phyloP scores from a whole-genome alignment of 2,113 vertebrate species.

The Gambusia holbrooki region DNA sequence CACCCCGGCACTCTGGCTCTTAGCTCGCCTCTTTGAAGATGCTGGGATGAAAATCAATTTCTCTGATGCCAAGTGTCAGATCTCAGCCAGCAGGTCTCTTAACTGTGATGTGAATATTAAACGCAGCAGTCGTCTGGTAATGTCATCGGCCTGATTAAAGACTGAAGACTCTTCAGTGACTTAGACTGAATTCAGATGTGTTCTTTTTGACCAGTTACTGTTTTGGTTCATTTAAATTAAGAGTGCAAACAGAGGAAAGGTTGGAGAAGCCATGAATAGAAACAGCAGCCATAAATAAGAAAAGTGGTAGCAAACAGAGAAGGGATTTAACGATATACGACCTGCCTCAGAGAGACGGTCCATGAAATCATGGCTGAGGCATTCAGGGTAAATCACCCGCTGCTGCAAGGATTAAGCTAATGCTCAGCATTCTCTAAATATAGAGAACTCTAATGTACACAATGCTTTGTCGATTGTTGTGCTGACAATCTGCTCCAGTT shows the following conservation, averaged over 20 bases:
- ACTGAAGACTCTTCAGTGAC: background rate
- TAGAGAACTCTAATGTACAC: conserved; percentile 62
- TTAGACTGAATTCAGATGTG: background rate
- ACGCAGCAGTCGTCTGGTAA: background rate
- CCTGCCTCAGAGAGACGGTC: background rate
- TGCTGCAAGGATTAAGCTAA: conserved; percentile 55
- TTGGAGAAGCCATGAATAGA: conserved; percentile 19
- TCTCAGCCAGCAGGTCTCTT: conserved; percentile 23
- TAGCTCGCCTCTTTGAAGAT: conserved; percentile 27
- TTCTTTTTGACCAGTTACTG: background rate
- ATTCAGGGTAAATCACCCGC: conserved; percentile 34
- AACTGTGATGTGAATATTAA: background rate
- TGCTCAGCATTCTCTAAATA: conserved; percentile 71
- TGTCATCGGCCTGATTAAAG: background rate
- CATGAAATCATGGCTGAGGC: conserved; percentile 20
- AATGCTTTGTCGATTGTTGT: conserved; percentile 46
- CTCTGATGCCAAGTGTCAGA: conserved; percentile 48
- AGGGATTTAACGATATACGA: conserved; percentile 14
- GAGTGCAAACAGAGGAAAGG: background rate
- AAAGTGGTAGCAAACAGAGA: conserved; percentile 9
- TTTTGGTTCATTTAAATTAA: background rate
- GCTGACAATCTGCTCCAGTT: conserved; percentile 63
- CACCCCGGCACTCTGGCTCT: background rate
- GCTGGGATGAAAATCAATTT: conserved; percentile 36
- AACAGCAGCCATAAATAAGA: conserved; percentile 10